A percentile compares a stretch with the other conserved stretches of the same genome.
Evolutionary conservation across 2,113 vertebrate genomes (phyloP).

Genomic region (Callaeas wilsoni): DNA sequence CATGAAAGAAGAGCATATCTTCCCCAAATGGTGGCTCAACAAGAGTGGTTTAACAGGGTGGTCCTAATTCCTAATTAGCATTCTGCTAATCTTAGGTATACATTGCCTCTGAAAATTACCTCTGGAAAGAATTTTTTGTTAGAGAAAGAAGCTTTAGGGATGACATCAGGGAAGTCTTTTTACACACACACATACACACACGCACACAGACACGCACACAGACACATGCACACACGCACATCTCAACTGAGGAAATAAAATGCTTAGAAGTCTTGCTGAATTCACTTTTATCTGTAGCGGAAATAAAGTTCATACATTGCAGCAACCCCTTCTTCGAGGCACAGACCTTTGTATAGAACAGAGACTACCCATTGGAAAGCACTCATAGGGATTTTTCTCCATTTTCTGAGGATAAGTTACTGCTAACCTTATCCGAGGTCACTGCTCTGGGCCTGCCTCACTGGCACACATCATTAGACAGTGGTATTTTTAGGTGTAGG

Average conservation of each 20-base stretch:
- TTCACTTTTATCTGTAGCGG: background rate
- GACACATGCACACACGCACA: too few relatives aligned
- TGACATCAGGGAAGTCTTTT: background rate
- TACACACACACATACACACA: background rate
- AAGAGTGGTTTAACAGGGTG: background rate
- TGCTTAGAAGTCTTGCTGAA: background rate
- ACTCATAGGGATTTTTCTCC: background rate
- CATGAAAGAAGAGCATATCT: background rate
- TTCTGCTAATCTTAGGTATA: background rate
- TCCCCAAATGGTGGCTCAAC: background rate
- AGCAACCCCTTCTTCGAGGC: background rate
- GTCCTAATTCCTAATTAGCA: background rate
- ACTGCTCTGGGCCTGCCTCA: background rate
- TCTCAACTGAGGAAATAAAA: background rate
- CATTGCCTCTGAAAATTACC: background rate
- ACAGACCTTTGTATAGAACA: background rate
- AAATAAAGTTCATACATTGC: background rate
- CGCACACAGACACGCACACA: too few relatives aligned
- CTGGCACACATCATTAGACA: background rate
- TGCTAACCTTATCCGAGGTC: background rate
- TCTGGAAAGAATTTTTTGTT: background rate
- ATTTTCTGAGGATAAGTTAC: background rate
- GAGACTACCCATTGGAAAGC: background rate
- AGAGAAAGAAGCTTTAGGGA: background rate
- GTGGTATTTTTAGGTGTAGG: background rate